Conservation (phyloP, 2,888 invertebrate species). For the Periphyllus acericola region DNA sequence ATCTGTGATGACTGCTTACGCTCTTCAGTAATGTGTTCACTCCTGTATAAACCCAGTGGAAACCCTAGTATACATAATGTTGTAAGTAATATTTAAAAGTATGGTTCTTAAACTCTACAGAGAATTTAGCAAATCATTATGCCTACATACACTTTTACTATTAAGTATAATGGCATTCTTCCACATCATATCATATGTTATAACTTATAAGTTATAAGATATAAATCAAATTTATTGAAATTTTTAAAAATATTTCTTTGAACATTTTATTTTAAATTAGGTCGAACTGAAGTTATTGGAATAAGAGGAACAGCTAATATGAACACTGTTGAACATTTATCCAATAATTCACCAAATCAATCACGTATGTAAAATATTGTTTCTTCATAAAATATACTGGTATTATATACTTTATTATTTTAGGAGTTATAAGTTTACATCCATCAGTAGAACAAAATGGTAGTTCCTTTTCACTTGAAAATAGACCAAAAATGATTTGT, state of each 20-base stretch:
- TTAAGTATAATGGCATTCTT: too few species aligned
- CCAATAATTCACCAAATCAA: constrained; percentile 51
- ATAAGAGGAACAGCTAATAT: constrained; percentile 58
- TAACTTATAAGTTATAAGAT: background rate
- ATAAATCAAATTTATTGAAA: too few species aligned
- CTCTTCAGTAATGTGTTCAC: too few species aligned
- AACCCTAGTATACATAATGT: too few species aligned
- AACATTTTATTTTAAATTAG: constrained; percentile 12
- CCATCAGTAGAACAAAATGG: constrained; percentile 54
- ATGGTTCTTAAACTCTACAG: too few species aligned
- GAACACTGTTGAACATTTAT: constrained; percentile 58
- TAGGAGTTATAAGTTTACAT: constrained; percentile 58
- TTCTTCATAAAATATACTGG: background rate
- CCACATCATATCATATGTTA: background rate
- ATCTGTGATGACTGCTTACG: too few species aligned
- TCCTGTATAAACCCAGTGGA: too few species aligned
- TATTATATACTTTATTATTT: background rate
- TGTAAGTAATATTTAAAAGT: too few species aligned
- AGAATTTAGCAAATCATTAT: too few species aligned
- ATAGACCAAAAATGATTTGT: constrained; percentile 52
- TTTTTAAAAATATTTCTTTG: background rate
- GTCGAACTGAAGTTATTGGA: constrained; percentile 56
- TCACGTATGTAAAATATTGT: constrained; percentile 32
- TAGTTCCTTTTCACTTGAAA: constrained; percentile 52
- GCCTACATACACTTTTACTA: too few species aligned